These are phyloP conservation scores for Blastomussa wellsi DNA, from an alignment of 92 coral and sea anemone genomes.

Conservation along the genomic window DNA sequence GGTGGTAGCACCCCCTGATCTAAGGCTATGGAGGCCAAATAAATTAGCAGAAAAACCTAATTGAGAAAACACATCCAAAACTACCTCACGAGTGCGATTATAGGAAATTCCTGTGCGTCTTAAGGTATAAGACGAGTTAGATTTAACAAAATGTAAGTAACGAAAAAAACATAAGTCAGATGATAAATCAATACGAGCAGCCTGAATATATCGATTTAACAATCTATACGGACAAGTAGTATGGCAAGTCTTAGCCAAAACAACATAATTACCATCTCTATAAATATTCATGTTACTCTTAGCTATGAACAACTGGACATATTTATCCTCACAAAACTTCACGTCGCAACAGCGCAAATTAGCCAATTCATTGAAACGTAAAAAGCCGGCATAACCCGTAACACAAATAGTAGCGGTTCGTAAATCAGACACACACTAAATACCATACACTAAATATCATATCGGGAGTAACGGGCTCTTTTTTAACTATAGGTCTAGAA, in stretches of 20 bases:
- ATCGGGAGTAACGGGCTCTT: no score
- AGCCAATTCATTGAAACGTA: no score
- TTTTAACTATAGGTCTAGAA: neutral
- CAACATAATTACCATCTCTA: conserved; percentile 43
- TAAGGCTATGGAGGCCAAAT: conserved; percentile 64
- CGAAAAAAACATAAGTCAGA: no score
- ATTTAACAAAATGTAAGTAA: no score
- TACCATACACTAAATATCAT: neutral
- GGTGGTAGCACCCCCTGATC: conserved; percentile 67
- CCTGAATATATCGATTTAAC: no score
- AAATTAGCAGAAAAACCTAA: conserved; percentile 16
- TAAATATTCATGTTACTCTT: conserved; percentile 52
- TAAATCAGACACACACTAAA: neutral
- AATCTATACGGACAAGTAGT: conserved; percentile 22
- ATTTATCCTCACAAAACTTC: neutral
- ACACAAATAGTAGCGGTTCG: neutral
- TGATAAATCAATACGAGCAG: no score
- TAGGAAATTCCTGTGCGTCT: conserved; percentile 44
- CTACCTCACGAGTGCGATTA: conserved; percentile 50
- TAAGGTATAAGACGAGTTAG: neutral
- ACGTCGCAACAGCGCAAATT: neutral
- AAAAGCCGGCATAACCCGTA: no score
- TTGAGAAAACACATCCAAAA: conserved; percentile 36
- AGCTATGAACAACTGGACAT: neutral
- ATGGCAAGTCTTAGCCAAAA: conserved; percentile 37